Evolutionary conservation across 2,888 invertebrate species (phyloP).

Genomic region (Andrena fulva): DNA sequence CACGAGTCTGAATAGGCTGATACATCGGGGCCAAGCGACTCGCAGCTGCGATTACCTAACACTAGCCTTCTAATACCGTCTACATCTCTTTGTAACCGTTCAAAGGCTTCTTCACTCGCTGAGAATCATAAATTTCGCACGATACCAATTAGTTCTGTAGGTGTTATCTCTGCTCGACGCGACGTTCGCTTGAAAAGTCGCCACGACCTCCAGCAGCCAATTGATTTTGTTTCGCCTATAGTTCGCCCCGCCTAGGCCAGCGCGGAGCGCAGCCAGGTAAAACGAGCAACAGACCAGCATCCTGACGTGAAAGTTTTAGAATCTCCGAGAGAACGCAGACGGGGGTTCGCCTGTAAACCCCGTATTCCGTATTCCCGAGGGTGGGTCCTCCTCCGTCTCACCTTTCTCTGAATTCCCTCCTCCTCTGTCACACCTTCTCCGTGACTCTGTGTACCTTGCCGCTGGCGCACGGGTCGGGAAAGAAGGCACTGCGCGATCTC

Average conservation of each 20-base stretch:
- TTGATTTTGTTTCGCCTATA: neutral
- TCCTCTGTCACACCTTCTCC: neutral
- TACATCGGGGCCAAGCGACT: neutral
- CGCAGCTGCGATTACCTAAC: no score
- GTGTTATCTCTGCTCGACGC: no score
- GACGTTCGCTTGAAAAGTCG: no score
- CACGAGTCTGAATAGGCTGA: neutral
- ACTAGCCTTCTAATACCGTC: no score
- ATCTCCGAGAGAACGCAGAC: conserved; percentile 72
- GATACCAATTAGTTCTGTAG: no score
- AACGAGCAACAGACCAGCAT: conserved; percentile 57
- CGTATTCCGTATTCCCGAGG: conserved; percentile 78
- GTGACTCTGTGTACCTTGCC: neutral
- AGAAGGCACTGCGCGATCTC: conserved; percentile 38
- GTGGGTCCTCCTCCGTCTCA: conserved; percentile 31
- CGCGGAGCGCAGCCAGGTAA: conserved; percentile 35
- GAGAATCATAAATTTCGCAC: no score
- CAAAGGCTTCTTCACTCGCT: no score
- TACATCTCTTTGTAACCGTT: no score
- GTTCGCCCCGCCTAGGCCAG: conserved; percentile 17
- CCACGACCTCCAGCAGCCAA: neutral
- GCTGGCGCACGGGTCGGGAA: conserved; percentile 12
- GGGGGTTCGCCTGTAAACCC: conserved; percentile 70
- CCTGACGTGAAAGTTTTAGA: conserved; percentile 76
- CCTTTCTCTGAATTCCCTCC: neutral